Base-by-base conservation (phyloP, 2,888 invertebrate genomes). In the Argynnis bischoffii region DNA sequence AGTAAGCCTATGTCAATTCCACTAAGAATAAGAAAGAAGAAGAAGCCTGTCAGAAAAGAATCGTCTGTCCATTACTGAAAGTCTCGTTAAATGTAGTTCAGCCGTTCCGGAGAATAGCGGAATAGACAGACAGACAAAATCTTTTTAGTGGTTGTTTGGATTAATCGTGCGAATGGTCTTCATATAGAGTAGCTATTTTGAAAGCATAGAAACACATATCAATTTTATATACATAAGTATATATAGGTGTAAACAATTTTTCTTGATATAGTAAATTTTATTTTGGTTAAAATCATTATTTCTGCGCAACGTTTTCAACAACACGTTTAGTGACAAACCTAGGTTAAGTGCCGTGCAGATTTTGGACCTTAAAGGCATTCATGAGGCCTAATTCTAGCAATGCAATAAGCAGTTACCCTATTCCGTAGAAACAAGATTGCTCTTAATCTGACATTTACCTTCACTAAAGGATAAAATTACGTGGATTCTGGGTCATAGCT, bases 401-500 rank as follows among this genome's bases (percentile, higher is more conserved):
- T 68, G 59, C 63, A 69, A 66, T 69, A 57, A 69, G 59, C 66
- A 64, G 59, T 69, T 66, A 63, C 16, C 63, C 46, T 55, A 69
- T 59, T 64, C 59, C 50, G 50, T 48, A 48, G 50, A 51, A 66
- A 41, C 57, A 61, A 66, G 63, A 63, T 66, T 69, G 57, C 59
- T 55, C 55, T 59, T 69, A 66, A 69, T 64, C 63, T 59, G 46
- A 63, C 66, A 53, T 59, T 64, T 54, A 66, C 59, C 55, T 63
- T 67, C 55, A 50, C 59, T 35, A 55, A 66, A 63, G 66, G 56
- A 35, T 64, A 51, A 54, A 68, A 53, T 69, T 64, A 64, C 66
- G 65, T 60, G 53, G 66, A 72, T 72, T 70, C 67, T 66, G 65
- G 55, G 53, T 65, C 57, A 60, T 70, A 68, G 66, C 64, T 67